Conservation (phyloP, 92 coral and sea anemone genomes). For the Epizoanthus stellaris region DNA sequence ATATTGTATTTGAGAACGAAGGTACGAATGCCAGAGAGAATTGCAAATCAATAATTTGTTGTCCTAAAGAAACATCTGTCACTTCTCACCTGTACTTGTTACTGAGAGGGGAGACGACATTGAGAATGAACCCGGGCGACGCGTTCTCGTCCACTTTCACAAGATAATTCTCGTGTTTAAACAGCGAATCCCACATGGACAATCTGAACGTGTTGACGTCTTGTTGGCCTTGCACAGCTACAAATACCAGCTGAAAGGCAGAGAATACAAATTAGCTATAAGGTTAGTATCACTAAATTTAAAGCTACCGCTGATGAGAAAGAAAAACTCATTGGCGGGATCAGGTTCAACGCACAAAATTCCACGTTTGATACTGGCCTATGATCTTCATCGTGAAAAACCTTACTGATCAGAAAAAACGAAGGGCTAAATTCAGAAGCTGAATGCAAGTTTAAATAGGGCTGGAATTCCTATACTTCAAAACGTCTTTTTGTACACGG, state of each 20-base stretch:
- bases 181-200: constrained; percentile 95
- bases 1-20: too few species aligned
- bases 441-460: too few species aligned
- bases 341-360: too few species aligned
- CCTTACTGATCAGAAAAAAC: too few species aligned
- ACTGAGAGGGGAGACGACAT: background rate
- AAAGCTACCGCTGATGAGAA: too few species aligned
- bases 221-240: constrained; percentile 94
- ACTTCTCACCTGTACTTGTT: constrained; percentile 19
- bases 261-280: background rate
- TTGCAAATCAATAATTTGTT: background rate
- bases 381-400: too few species aligned
- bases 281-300: too few species aligned
- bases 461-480: too few species aligned
- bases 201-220: constrained; percentile 73
- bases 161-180: constrained; percentile 56
- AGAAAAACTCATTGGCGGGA: too few species aligned
- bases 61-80: background rate
- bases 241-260: constrained; percentile 73
- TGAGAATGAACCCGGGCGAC: background rate
- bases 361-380: too few species aligned
- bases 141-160: constrained; percentile 60
- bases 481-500: too few species aligned
- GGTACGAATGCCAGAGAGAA: background rate
- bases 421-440: too few species aligned